phyloP scores from a whole-genome alignment of 2,888 invertebrate species.

The Hypomecis punctinalis region DNA sequence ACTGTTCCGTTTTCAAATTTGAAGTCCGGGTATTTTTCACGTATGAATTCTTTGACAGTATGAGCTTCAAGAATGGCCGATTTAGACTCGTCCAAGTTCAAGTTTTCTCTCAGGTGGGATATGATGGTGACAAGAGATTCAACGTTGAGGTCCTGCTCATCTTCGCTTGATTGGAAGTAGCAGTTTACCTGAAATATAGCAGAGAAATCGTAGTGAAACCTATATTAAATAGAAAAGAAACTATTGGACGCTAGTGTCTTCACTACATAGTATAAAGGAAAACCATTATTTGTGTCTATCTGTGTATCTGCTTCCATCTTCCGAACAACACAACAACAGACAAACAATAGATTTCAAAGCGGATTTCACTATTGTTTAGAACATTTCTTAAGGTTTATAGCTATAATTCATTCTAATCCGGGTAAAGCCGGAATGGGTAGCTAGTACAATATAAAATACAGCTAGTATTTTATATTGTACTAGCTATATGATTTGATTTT shows the following conservation, averaged over 20 bases:
- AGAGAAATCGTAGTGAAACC: neutral
- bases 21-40: conserved; percentile 81
- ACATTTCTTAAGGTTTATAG: no score
- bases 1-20: conserved; percentile 68
- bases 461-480: no score
- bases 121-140: conserved; percentile 69
- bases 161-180: conserved; percentile 62
- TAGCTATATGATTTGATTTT: no score
- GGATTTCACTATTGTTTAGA: no score
- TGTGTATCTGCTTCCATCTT: no score
- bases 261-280: neutral
- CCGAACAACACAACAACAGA: no score
- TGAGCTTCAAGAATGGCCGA: conserved; percentile 71
- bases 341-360: no score
- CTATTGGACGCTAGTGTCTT: neutral
- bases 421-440: no score
- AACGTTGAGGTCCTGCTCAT: conserved; percentile 56
- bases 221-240: no score
- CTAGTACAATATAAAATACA: no score
- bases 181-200: conserved; percentile 75
- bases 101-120: conserved; percentile 70
- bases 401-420: no score
- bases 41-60: conserved; percentile 70
- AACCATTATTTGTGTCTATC: no score
- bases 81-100: conserved; percentile 73